These are phyloP conservation scores for Nothura maculosa DNA, from an alignment of 2,797 vertebrate species.

Conservation along the genomic window DNA sequence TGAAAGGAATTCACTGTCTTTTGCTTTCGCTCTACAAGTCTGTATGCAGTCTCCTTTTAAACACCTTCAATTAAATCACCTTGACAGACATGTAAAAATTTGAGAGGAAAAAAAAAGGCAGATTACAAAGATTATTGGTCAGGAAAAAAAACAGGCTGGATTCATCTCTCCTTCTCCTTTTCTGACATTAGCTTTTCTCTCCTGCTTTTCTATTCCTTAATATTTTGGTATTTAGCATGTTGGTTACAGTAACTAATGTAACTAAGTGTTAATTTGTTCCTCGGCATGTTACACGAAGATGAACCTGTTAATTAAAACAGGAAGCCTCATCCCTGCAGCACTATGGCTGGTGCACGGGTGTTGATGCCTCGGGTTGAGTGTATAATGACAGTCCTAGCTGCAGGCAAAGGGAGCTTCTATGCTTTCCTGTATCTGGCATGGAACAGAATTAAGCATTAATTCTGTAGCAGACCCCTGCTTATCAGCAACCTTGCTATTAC, in stretches of 20 bases:
- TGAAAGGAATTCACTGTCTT: conserved; percentile 55
- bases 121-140: not conserved
- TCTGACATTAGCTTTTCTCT: conserved; percentile 18
- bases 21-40: conserved; percentile 33
- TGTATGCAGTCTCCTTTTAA: conserved; percentile 27
- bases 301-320: conserved; percentile 84
- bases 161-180: conserved; percentile 28
- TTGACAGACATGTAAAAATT: conserved; percentile 60
- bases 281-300: conserved; percentile 77
- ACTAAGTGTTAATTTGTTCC: conserved; percentile 83
- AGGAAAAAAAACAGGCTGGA: not conserved
- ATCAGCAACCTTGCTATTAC: conserved; percentile 88
- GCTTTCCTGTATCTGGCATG: conserved; percentile 51
- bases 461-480: conserved; percentile 84
- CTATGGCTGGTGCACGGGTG: conserved; percentile 59
- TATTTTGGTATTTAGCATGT: conserved; percentile 71
- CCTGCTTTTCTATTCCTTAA: conserved; percentile 57
- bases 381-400: conserved; percentile 83
- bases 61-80: conserved; percentile 39
- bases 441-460: conserved; percentile 83
- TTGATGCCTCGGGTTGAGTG: conserved; percentile 80
- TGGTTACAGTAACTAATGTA: conserved; percentile 81
- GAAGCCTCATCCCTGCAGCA: conserved; percentile 72
- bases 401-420: conserved; percentile 71
- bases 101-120: not conserved